These are phyloP conservation scores for Rhabdomys pumilio DNA, from an alignment of 2,797 vertebrate genomes.

Conservation along the genomic window DNA sequence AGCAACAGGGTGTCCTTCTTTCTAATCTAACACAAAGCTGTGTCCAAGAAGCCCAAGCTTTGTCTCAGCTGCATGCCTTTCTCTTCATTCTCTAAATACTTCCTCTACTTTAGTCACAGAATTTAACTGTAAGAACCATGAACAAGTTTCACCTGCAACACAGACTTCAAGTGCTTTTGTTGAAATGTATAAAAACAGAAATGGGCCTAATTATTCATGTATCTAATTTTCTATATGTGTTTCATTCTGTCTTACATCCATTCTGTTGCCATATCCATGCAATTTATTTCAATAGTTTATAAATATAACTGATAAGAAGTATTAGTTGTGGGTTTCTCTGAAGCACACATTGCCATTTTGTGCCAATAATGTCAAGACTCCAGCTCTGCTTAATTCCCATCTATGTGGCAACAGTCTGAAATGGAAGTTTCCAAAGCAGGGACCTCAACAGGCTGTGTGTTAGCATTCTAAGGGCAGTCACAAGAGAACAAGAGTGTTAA, in stretches of 20 bases:
- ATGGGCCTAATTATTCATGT: background rate
- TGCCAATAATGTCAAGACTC: no score
- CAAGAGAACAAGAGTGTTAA: background rate
- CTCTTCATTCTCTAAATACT: background rate
- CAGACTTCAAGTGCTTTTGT: background rate
- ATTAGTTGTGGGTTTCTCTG: background rate
- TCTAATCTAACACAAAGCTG: background rate
- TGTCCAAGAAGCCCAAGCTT: background rate
- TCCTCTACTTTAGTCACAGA: background rate
- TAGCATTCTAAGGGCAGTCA: background rate
- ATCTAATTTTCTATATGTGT: background rate
- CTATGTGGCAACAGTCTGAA: background rate
- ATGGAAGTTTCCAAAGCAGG: background rate
- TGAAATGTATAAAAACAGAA: background rate
- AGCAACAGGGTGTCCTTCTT: background rate
- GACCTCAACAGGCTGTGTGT: background rate
- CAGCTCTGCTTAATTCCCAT: background rate
- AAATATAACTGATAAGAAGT: background rate
- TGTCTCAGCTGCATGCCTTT: background rate
- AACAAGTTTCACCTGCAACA: background rate
- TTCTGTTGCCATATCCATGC: no score
- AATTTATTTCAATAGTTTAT: background rate
- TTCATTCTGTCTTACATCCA: background rate
- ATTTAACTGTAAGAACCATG: background rate
- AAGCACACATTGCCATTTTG: background rate